Evolutionary conservation across 2,888 invertebrate species (phyloP), one percentile per base, ranked within the genome.

Genomic region (Morpho deidamia): DNA sequence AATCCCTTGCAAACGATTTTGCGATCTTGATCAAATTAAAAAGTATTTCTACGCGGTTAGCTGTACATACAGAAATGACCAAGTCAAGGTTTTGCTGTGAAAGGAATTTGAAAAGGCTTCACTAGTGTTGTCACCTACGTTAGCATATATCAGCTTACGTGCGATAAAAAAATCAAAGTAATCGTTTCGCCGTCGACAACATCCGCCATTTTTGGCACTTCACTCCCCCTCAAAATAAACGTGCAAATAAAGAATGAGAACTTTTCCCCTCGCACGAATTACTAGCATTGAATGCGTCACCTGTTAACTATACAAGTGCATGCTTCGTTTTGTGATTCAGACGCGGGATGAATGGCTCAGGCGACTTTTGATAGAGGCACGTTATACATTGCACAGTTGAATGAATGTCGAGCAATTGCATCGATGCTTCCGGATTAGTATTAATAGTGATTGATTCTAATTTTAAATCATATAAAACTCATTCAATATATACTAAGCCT

Each of bases 261-360:
- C 51, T 55, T 61, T 60, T 59, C 55, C 63, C 63, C 64, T 59
- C 62, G 43, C 44, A 40, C 58, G 44, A 48, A 49, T 55, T 58
- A 55, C 61, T 45, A 56, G 63, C 60, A 60, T 65, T 69, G 65
- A 71, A 78, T 77, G 77, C 73, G 74, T 76, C 82, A 83, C 77
- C 77, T 78, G 78, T 75, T 74, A 66, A 63, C 66, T 63, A 57
- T 56, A 61, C 64, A 67, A 68, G 66, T 67, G 67, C 69, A 70
- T 71, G 72, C 65, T 70, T 66, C 63, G 70, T 74, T 72, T 74
- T 75, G 73, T 81, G 76, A 80, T 73, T 80, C 77, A 79, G 59
- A 56, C 61, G 58, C 67, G 49, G 46, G 68, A 72, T 74, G 76
- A 76, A 74, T 71, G 69, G 67, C 55, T 65, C 59, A 63, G 63